Evolutionary conservation across 2,797 vertebrate genomes (phyloP).

Genomic region (Gymnodraco acuticeps): DNA sequence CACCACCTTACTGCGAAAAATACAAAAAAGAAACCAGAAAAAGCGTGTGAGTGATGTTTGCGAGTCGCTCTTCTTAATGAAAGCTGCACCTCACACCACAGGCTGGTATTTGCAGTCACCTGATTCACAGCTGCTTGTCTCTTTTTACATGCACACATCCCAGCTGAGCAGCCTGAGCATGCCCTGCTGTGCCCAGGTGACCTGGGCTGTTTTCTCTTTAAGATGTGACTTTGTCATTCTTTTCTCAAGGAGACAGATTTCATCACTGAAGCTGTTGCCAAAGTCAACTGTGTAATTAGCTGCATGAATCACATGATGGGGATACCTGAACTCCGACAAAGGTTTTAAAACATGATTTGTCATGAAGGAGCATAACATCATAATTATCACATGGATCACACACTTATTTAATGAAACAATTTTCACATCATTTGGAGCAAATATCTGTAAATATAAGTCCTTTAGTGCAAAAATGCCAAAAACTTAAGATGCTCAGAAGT

Average conservation of each 20-base stretch:
- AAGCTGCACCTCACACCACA: slow-evolving; percentile 58
- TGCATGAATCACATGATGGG: slow-evolving; percentile 25
- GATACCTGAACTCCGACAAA: not conserved
- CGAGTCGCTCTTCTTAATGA: slow-evolving; percentile 6
- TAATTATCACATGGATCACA: not conserved
- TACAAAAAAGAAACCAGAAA: not conserved
- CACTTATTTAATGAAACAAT: not conserved
- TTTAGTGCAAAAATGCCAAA: not conserved
- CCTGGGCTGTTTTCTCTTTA: not conserved
- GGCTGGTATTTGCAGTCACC: slow-evolving; percentile 70
- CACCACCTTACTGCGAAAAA: not conserved
- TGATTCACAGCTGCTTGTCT: slow-evolving; percentile 65
- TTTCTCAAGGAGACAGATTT: slow-evolving; percentile 10
- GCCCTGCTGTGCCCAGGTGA: slow-evolving; percentile 6
- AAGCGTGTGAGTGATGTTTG: not conserved
- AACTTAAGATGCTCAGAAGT: not conserved
- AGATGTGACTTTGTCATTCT: not conserved
- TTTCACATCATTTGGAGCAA: not conserved
- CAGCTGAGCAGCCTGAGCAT: not conserved
- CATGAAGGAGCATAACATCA: not conserved
- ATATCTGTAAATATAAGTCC: not conserved
- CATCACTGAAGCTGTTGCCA: slow-evolving; percentile 10
- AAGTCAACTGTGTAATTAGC: not conserved
- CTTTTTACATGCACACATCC: slow-evolving; percentile 36
- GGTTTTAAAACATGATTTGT: slow-evolving; percentile 12